These are phyloP conservation scores for Junonia oenone DNA, from an alignment of 2,888 invertebrate genomes.

Conservation along the genomic window DNA sequence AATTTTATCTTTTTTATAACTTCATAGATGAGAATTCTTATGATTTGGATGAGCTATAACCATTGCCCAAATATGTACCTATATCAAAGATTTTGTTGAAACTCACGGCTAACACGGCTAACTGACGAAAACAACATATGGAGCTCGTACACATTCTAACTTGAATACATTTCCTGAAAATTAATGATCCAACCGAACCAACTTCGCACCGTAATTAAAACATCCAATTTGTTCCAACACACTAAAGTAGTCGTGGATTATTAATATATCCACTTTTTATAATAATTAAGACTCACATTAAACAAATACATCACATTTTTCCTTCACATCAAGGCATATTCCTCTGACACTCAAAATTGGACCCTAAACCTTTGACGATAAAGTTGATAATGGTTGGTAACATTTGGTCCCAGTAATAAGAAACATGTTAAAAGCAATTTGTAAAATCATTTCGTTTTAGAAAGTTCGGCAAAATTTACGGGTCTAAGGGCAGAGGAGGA, in stretches of 20 bases:
- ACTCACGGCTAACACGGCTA: no score
- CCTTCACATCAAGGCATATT: background rate
- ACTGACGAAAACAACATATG: no score
- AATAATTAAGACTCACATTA: constrained; percentile 16
- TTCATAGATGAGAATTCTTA: no score
- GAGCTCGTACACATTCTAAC: no score
- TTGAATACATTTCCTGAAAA: background rate
- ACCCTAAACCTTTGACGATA: background rate
- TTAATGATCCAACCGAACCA: background rate
- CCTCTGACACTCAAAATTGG: background rate
- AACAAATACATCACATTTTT: constrained; percentile 7
- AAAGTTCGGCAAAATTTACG: constrained; percentile 29
- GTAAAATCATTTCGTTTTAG: constrained; percentile 27
- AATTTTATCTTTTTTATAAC: no score
- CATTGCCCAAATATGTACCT: no score
- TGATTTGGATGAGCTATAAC: no score
- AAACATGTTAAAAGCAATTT: constrained; percentile 18
- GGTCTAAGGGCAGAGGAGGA: constrained; percentile 25
- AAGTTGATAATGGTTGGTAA: background rate
- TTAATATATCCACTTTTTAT: constrained; percentile 6
- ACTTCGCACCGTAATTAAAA: background rate
- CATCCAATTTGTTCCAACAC: background rate
- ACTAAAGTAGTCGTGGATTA: background rate
- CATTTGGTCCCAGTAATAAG: constrained; percentile 1
- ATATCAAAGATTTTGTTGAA: no score